Percentiles rank a stretch among this genome's conserved stretches.
These are phyloP conservation scores for Alouatta caraya DNA, from an alignment of 2,797 vertebrate species.

Conservation along the genomic window DNA sequence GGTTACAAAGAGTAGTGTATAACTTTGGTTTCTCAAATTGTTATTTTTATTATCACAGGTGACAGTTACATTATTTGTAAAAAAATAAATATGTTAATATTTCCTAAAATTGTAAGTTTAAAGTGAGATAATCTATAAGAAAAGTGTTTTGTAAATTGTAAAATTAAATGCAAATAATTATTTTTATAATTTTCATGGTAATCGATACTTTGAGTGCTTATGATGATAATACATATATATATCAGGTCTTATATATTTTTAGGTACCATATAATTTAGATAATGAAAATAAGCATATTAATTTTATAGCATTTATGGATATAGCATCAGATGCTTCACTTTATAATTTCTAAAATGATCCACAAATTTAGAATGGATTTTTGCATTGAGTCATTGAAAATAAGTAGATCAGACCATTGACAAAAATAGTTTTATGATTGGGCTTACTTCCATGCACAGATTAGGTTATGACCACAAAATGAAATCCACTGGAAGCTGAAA, in stretches of 20 bases:
- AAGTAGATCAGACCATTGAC: not conserved
- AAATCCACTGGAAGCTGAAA: not conserved
- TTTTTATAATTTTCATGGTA: not conserved
- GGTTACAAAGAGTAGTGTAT: not conserved
- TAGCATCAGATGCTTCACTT: not conserved
- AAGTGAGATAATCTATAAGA: not conserved
- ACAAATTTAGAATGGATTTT: not conserved
- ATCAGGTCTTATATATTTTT: not conserved
- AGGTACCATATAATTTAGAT: not conserved
- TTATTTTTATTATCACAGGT: not conserved
- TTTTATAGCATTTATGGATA: not conserved
- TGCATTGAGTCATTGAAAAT: not conserved
- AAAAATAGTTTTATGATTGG: not conserved
- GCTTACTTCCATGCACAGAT: not conserved
- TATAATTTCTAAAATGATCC: not conserved
- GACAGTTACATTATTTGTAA: not conserved
- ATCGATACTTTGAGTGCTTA: not conserved
- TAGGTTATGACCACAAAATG: not conserved
- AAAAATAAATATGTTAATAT: too few relatives aligned
- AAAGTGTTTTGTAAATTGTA: not conserved
- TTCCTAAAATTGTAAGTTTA: not conserved
- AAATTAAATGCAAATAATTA: not conserved
- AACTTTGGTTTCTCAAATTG: not conserved
- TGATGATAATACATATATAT: not conserved
- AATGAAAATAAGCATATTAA: not conserved